Evolutionary conservation across 2,113 vertebrate species (phyloP), one percentile per base, ranked within the genome.

Genomic region (Hoplias malabaricus): DNA sequence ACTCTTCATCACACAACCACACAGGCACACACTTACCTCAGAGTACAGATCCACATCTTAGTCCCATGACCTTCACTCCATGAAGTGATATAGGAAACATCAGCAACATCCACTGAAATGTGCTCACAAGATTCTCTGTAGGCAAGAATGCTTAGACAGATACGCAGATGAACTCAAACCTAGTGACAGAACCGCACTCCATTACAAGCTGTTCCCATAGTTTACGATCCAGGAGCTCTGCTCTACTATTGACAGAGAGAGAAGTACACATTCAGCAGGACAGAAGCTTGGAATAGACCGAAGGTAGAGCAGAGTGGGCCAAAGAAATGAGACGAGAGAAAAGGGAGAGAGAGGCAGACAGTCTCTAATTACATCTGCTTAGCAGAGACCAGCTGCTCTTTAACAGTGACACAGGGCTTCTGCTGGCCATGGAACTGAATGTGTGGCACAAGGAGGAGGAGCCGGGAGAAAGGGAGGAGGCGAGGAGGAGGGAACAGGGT

Each of bases 291-390:
- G 46, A 29, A 68, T 67, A 69, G 33, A 29, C 36, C 23, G n/a
- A 16, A 46, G 54, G 69, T 40, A 34, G 56, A 69, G 40, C 57
- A 25, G 59, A 73, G 67, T 48, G 68, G 71, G 73, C 54, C 62
- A 71, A 29, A 66, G 59, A 73, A 23, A 59, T 2, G 65, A 81
- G 66, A 71, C 78, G 65, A 84, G 65, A 65, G 34, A 75, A 38
- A 68, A 80, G 65, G 84, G 68, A 68, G 38, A 77, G 38, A 61
- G 73, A 69, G 71, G 11, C 27, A 70, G 71, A 80, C 83, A 83
- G 87, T 87, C 84, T 85, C 83, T 85, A 84, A 83, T 85, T 86
- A 80, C 88, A 78, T 79, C 81, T 73, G 84, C 83, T 89, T 80
- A 84, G 80, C 80, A 87, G 33, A 81, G 80, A 85, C 79, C 88